Conservation (phyloP, 1,140 invertebrate genomes). For the Prorops nasuta region DNA sequence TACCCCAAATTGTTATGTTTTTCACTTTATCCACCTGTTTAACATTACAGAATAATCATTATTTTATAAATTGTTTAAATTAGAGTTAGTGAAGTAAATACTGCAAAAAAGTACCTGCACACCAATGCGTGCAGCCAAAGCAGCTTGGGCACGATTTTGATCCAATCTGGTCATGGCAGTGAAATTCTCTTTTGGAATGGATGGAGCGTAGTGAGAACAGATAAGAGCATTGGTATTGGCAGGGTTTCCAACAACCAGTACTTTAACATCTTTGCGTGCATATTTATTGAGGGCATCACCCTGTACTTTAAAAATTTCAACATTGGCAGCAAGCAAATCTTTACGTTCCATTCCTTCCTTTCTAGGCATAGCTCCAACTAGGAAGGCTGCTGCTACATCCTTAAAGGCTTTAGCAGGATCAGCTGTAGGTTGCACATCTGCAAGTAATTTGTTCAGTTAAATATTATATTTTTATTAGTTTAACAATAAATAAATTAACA, state of each 20-base stretch:
- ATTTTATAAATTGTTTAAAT: not conserved
- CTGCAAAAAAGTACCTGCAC: slow-evolving; percentile 43
- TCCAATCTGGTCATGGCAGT: slow-evolving; percentile 97
- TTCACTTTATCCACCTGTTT: slow-evolving; percentile 71
- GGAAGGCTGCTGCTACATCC: slow-evolving; percentile 95
- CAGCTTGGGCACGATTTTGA: slow-evolving; percentile 92
- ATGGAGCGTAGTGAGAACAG: slow-evolving; percentile 94
- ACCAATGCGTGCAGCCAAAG: slow-evolving; percentile 69
- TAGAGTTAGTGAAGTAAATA: not conserved
- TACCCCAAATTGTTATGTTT: slow-evolving; percentile 98
- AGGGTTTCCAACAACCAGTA: slow-evolving; percentile 98
- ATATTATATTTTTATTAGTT: not conserved
- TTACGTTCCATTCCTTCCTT: slow-evolving; percentile 99
- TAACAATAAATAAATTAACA: not conserved
- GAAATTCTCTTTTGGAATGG: slow-evolving; percentile 96
- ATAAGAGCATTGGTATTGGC: slow-evolving; percentile 99
- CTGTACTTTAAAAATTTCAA: slow-evolving; percentile 97
- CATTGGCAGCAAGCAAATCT: slow-evolving; percentile 92
- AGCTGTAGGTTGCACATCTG: slow-evolving; percentile 82
- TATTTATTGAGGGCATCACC: slow-evolving; percentile 90
- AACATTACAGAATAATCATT: not conserved
- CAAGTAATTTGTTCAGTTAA: slow-evolving; percentile 16
- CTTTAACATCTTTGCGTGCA: slow-evolving; percentile 94
- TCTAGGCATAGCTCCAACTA: slow-evolving; percentile 98
- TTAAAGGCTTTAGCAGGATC: slow-evolving; percentile 90